Evolutionary conservation across 2,797 vertebrate genomes (phyloP).

Genomic region (Gallinago solitaria): DNA sequence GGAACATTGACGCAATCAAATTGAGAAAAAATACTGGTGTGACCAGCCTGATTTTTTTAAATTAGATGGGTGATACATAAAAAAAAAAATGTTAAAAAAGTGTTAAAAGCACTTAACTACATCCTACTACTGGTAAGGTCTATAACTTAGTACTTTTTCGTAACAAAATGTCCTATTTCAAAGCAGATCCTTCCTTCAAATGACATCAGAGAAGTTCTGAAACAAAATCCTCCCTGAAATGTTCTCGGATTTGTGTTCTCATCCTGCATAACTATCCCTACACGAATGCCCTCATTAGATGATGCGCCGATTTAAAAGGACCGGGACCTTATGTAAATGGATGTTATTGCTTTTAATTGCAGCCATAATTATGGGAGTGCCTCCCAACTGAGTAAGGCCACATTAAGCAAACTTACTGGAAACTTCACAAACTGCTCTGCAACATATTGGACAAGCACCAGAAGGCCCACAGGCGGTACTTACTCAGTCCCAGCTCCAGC

Average conservation of each 20-base stretch:
- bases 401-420: constrained; percentile 54
- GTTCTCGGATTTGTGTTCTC: neutral
- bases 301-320: neutral
- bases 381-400: constrained; percentile 18
- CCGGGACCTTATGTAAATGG: constrained; percentile 42
- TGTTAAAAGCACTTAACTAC: neutral
- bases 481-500: neutral
- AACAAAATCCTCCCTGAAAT: neutral
- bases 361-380: constrained; percentile 59
- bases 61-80: neutral
- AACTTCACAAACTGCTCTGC: constrained; percentile 6
- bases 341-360: constrained; percentile 43
- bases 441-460: neutral
- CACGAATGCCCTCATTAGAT: constrained; percentile 44
- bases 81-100: neutral
- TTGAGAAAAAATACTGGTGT: constrained; percentile 16
- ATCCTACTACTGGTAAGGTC: neutral
- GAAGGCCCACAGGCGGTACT: neutral
- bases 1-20: neutral
- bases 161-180: neutral
- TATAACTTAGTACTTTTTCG: neutral
- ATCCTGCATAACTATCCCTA: neutral
- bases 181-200: neutral
- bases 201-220: neutral
- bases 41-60: neutral